phyloP scores from a whole-genome alignment of 2,888 invertebrate species.

The Eristalis pertinax region DNA sequence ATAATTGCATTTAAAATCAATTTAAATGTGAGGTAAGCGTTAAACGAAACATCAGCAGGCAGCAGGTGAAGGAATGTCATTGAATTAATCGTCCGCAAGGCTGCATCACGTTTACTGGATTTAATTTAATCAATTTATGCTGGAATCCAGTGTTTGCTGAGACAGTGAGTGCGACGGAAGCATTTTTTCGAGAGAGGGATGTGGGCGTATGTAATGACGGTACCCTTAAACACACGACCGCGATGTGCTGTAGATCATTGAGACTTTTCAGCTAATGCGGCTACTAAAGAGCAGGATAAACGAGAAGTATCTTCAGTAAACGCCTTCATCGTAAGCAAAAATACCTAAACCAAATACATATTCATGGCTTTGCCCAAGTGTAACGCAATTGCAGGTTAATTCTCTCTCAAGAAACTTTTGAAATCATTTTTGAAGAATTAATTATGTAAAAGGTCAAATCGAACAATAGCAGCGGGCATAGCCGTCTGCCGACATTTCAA shows the following conservation, averaged over 20 bases:
- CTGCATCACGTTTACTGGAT: neutral
- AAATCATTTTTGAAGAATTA: neutral
- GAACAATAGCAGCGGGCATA: neutral
- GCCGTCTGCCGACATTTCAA: conserved; percentile 33
- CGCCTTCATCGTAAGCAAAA: too few species aligned
- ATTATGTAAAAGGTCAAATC: conserved; percentile 54
- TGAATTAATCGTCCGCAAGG: neutral
- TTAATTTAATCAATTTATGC: neutral
- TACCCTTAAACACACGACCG: too few species aligned
- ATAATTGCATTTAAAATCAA: conserved; percentile 42
- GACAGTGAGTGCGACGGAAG: too few species aligned
- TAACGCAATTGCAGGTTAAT: neutral
- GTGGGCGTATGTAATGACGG: too few species aligned
- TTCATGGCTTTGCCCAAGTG: neutral
- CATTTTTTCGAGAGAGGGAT: too few species aligned
- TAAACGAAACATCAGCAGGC: neutral
- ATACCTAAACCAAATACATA: neutral
- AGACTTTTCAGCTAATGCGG: too few species aligned
- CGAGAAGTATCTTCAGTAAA: too few species aligned
- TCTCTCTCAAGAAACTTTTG: neutral
- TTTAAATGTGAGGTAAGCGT: neutral
- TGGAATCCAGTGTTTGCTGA: neutral
- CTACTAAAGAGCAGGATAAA: too few species aligned
- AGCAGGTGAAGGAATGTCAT: neutral
- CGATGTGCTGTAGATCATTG: too few species aligned